These are phyloP conservation scores for Vesta saturnalis DNA, from an alignment of 2,888 invertebrate species.

Conservation along the genomic window DNA sequence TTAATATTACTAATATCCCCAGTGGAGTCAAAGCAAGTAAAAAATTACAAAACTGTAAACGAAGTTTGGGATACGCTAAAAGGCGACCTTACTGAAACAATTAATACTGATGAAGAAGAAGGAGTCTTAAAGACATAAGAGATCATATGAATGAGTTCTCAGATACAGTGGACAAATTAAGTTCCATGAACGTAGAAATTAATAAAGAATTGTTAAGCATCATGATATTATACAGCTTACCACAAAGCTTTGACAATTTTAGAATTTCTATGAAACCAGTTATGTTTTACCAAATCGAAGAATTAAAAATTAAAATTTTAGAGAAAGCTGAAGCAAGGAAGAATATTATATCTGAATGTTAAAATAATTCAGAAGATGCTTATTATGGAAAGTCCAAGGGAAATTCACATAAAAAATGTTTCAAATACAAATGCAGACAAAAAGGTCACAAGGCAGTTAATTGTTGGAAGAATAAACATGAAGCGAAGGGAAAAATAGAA, in stretches of 20 bases:
- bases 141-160: too few relatives aligned
- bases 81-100: neutral
- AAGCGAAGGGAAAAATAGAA: too few relatives aligned
- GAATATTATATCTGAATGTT: neutral
- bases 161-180: too few relatives aligned
- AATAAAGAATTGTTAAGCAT: too few relatives aligned
- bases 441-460: too few relatives aligned
- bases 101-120: too few relatives aligned
- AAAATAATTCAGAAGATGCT: neutral
- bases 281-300: too few relatives aligned
- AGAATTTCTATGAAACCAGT: neutral
- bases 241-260: neutral
- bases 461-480: too few relatives aligned
- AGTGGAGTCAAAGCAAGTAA: neutral
- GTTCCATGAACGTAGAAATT: too few relatives aligned
- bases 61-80: neutral
- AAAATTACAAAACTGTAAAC: neutral
- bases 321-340: neutral
- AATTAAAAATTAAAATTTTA: neutral
- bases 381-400: neutral
- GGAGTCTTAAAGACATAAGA: too few relatives aligned
- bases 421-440: too few relatives aligned
- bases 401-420: neutral
- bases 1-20: neutral
- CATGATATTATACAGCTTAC: neutral